Base-by-base conservation (phyloP, 2,797 vertebrate species). In the Euphonia xanthogaster region DNA sequence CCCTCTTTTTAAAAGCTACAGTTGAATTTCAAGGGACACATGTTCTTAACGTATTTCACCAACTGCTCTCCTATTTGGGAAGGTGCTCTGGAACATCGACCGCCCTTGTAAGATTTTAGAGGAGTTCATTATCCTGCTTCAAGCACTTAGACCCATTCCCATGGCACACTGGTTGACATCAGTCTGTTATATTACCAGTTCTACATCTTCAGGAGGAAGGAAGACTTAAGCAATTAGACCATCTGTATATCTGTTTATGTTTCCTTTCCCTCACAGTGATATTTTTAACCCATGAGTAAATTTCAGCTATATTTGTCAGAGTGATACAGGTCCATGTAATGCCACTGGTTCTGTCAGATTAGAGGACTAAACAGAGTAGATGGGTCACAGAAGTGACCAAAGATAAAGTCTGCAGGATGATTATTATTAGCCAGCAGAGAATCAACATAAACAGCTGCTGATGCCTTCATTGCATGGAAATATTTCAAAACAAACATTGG, bases 21-120 rank as follows among this genome's bases (percentile, higher is more conserved):
- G 53, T 72, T 83, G 50, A 79, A 92, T 96, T 96, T 83, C 94
- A 80, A 73, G 50, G 90, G 84, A 60, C 54, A 76, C 37, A 67
- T 37, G 78, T 61, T 86, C 57, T 88, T 80, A 61, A 88, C 27
- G n/a, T 85, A 88, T 86, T 67, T 89, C 62, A 71, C 60, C 55
- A 20, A 88, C 68, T 93, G 42, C 70, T 92, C 62, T 66, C 86
- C 85, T 86, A 25, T 91, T 96, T 93, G 85, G 68, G 53, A 88
- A 86, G 88, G 86, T 85, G 78, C 77, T 96, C 90, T 87, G 88
- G 79, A 96, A 92, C 51, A 88, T 14, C 93, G 83, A 87, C 67
- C 93, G 27, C 31, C 42, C 78, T 96, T 88, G 54, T 37, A 70
- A 58, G 86, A n/a, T 18, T 90, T 90, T 54, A 85, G 30, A 90